These are phyloP conservation scores for Galerucella pusilla DNA, from an alignment of 2,888 invertebrate species.

Conservation along the genomic window DNA sequence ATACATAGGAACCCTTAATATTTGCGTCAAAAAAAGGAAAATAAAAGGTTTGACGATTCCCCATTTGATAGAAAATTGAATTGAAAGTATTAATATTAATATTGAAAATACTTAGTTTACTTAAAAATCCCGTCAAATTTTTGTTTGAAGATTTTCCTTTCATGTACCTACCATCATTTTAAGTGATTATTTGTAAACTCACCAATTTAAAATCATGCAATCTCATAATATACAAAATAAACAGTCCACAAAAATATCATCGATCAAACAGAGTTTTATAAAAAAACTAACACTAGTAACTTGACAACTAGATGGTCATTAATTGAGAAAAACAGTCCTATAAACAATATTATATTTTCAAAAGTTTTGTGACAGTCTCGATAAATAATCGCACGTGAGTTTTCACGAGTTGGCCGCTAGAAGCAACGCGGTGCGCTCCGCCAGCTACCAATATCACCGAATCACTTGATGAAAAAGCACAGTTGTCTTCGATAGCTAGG, in stretches of 20 bases:
- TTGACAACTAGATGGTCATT: not conserved
- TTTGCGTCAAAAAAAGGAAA: no score
- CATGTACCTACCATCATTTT: no score
- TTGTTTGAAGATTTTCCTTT: no score
- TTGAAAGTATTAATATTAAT: no score
- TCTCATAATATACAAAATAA: not conserved
- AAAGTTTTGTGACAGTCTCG: constrained; percentile 28
- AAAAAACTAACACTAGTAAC: constrained; percentile 21
- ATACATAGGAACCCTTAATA: no score
- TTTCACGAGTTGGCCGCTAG: constrained; percentile 28
- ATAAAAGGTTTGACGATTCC: no score
- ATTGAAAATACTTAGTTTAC: no score
- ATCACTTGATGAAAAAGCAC: constrained; percentile 47
- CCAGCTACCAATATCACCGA: constrained; percentile 40
- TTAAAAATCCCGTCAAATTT: no score
- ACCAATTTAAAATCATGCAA: not conserved
- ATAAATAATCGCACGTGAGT: constrained; percentile 48
- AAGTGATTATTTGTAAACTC: not conserved
- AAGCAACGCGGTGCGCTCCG: constrained; percentile 35
- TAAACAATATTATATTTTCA: constrained; percentile 17
- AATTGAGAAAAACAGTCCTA: constrained; percentile 27
- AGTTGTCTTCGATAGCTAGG: constrained; percentile 44
- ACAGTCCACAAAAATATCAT: not conserved
- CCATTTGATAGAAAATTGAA: no score
- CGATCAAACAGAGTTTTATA: not conserved